Evolutionary conservation across 2,797 vertebrate species (phyloP).

Genomic region (Lepidocolaptes lacrymiger): DNA sequence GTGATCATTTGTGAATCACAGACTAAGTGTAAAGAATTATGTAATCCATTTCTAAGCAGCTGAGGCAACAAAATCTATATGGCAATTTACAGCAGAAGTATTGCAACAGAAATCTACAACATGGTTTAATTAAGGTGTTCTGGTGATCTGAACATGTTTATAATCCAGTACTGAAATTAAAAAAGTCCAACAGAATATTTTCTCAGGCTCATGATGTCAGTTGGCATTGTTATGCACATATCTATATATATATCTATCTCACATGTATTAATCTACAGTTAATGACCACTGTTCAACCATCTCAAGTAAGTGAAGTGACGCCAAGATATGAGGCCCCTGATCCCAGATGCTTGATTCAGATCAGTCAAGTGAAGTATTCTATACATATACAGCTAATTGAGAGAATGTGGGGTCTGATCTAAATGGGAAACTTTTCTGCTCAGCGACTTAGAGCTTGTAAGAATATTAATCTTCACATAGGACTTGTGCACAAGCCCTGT

Average conservation of each 20-base stretch:
- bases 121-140: background rate
- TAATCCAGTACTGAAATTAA: background rate
- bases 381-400: background rate
- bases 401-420: background rate
- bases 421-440: background rate
- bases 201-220: background rate
- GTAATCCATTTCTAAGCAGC: background rate
- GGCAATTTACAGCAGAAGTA: background rate
- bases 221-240: background rate
- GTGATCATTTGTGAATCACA: background rate
- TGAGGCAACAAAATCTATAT: background rate
- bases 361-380: background rate
- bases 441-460: background rate
- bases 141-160: background rate
- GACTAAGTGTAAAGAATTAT: background rate
- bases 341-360: background rate
- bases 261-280: background rate
- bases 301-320: background rate
- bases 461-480: rapidly evolving
- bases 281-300: background rate
- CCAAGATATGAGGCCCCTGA: background rate
- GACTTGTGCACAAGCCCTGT: background rate
- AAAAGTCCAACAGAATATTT: background rate
- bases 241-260: background rate
- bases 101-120: background rate